A percentile compares a stretch with the other conserved stretches of the same genome.
phyloP scores from a whole-genome alignment of 2,113 vertebrate genomes.

The Callaeas wilsoni region DNA sequence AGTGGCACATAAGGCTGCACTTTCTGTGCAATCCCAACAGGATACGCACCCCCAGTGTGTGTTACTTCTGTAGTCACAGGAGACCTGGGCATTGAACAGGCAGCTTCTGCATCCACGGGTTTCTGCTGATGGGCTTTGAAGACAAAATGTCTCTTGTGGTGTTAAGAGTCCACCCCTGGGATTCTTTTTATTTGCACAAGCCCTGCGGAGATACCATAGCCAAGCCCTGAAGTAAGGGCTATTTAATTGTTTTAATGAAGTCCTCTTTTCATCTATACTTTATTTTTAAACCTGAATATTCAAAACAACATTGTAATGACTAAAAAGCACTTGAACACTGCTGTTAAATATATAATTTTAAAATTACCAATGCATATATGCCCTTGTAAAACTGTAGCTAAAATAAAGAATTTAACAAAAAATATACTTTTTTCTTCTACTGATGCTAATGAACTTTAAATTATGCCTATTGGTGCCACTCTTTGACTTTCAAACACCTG shows the following conservation, averaged over 20 bases:
- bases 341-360: neutral
- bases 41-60: rapidly evolving
- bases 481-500: neutral
- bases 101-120: neutral
- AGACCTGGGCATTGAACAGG: neutral
- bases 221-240: neutral
- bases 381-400: neutral
- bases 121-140: neutral
- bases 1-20: neutral
- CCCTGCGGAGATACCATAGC: neutral
- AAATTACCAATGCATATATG: neutral
- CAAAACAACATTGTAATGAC: neutral
- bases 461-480: neutral
- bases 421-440: neutral
- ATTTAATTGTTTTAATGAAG: neutral
- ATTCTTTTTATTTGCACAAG: neutral
- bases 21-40: neutral
- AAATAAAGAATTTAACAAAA: neutral
- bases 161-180: neutral
- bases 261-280: neutral
- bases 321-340: neutral
- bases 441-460: neutral
- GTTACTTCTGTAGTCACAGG: neutral
- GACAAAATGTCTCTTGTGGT: neutral
- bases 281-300: neutral